Conservation (phyloP, 2,113 vertebrate species). For the Dissostichus mawsoni region DNA sequence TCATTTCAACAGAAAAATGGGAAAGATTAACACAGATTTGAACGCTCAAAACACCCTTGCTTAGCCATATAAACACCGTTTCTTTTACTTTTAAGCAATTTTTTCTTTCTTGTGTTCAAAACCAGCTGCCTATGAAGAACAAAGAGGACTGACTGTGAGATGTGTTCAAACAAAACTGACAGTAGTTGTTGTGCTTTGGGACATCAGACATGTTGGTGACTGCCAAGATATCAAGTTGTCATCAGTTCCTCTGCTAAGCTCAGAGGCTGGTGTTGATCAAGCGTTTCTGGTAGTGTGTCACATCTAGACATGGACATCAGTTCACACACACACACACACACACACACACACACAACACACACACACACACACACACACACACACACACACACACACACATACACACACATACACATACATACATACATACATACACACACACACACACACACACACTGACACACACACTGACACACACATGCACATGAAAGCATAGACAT, state of each 20-base stretch:
- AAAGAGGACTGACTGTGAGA: background rate
- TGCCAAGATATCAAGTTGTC: slow-evolving; percentile 7
- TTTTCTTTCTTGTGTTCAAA: background rate
- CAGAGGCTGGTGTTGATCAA: slow-evolving; percentile 20
- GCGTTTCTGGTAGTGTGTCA: background rate
- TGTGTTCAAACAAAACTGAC: slow-evolving; percentile 14
- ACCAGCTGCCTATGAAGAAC: background rate
- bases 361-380: no score
- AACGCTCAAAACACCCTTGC: background rate
- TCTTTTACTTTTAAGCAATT: background rate
- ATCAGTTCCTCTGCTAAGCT: slow-evolving; percentile 7
- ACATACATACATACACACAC: no score
- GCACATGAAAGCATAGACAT: background rate
- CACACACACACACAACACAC: background rate
- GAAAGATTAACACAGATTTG: background rate
- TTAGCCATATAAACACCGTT: slow-evolving; percentile 1
- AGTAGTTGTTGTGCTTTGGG: slow-evolving; percentile 21
- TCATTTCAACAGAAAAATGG: background rate
- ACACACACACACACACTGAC: no score
- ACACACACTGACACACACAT: background rate
- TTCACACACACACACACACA: background rate
- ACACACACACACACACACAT: no score
- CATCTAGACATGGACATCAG: background rate
- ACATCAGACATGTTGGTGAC: slow-evolving; percentile 9
- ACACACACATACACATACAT: no score